Evolutionary conservation across 2,888 invertebrate species (phyloP), one percentile per base, ranked within the genome.

Genomic region (Ypsolopha sequella): DNA sequence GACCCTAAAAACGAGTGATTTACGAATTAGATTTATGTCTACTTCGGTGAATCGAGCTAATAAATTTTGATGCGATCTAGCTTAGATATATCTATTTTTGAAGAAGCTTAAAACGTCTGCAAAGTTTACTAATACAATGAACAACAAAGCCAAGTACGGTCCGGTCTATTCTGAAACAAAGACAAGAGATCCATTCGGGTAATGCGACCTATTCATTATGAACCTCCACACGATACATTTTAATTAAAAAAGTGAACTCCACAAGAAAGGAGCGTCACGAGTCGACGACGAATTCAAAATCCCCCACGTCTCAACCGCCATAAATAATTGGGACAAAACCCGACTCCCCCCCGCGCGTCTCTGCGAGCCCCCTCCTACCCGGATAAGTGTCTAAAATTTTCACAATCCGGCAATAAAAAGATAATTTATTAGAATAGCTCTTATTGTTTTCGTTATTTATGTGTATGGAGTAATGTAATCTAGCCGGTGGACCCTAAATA

Each of bases 341-440:
- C 46, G 24, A 24, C 54, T 51, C 46, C 54, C 55, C 53, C 54
- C 54, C 57, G 56, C 55, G 58, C 52, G 44, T 54, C 55, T 52
- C 53, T 54, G 56, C 56, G 55, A 56, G 69, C 68, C 70, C 68
- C 70, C 66, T 58, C 56, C 61, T 63, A 65, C 76, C 76, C 75
- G 84, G 84, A 84, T 85, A 85, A 86, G 85, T 85, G 85, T 86
- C 85, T 81, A 81, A 86, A 85, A 86, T 86, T 86, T 86, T 86
- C 85, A 86, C 86, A 86, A 86, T 85, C 85, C 85, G 77, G 86
- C 82, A 87, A 85, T 86, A 86, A 86, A 86, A 87, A 86, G 85
- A 85, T 86, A 86, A 87, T 86, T 86, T 87, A 85, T 85, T 82
- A 85, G 80, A 84, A 86, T 85, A 82, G 81, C 85, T 84, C 82